Evolutionary conservation across 1,140 invertebrate species (phyloP), one percentile per base, ranked within the genome.

Genomic region (Apocrypta bakeri): DNA sequence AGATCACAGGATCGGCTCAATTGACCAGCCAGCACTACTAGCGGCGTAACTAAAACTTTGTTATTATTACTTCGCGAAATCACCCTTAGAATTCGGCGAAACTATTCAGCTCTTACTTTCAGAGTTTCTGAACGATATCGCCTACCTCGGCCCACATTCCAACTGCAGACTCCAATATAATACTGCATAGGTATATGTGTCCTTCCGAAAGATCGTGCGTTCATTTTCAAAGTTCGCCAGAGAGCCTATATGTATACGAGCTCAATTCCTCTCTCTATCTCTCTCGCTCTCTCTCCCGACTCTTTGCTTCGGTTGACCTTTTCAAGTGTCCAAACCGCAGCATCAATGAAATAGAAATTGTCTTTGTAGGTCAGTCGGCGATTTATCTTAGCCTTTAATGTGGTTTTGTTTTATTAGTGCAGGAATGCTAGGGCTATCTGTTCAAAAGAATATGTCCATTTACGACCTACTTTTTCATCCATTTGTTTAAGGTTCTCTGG

Each of bases 301-400:
- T 29, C 31, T 71, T 31, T 29, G 68, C 68, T 29, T 21, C 27
- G 68, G 31, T 25, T 21, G 24, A 29, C 63, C 63, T 25, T 66
- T 66, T 66, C 63, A 9, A 25, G 63, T 27, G 63, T 11, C 25
- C 61, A 25, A 56, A 11, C 27, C 11, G 25, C 33, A 3, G 3
- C 68, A 37, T 71, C 68, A 71, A 71, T 37, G 68, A 71, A 31
- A 31, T 40, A 37, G 68, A 42, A 73, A 48, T 73, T 73, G 71
- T 73, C 37, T 73, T 73, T 73, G n/a, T 73, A 42, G 71, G 71
- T 73, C 71, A 73, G 71, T n/a, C 37, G 40, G n/a, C 42, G n/a
- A 73, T 73, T 73, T 73, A 73, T 73, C 24, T 42, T 24, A n/a
- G 17, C 24, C 63, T 66, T 56, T 56, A 56, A 56, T 56, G 48